A percentile compares a stretch with the other conserved stretches of the same genome.
Evolutionary conservation across 1,140 invertebrate genomes (phyloP).

Genomic region (Listronotus oregonensis): DNA sequence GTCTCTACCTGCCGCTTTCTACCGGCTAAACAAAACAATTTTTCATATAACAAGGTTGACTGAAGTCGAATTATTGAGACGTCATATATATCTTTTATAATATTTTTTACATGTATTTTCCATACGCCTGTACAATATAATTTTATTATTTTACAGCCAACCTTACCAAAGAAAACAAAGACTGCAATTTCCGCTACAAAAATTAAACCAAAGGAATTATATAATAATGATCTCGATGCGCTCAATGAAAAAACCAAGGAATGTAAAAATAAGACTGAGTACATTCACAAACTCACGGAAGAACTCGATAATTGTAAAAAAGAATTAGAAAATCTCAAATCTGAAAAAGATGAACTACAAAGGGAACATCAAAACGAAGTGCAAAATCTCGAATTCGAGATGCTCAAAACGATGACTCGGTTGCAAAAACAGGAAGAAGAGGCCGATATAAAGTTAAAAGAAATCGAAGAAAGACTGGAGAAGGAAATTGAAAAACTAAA

Average conservation of each 20-base stretch:
- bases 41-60: no score
- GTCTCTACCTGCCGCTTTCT: no score
- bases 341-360: constrained; percentile 49
- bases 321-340: constrained; percentile 54
- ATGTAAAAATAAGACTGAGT: constrained; percentile 53
- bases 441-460: constrained; percentile 25
- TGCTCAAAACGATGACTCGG: constrained; percentile 44
- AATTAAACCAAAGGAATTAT: constrained; percentile 37
- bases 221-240: constrained; percentile 43
- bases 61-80: no score
- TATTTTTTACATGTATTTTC: no score
- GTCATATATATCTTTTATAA: no score
- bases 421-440: constrained; percentile 42
- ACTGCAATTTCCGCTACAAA: constrained; percentile 33
- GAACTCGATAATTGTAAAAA: constrained; percentile 51
- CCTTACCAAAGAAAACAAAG: constrained; percentile 46
- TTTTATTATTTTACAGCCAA: constrained; percentile 46
- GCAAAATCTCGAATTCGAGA: constrained; percentile 46
- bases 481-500: constrained; percentile 51
- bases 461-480: constrained; percentile 33
- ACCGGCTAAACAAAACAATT: no score
- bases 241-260: constrained; percentile 53
- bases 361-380: constrained; percentile 43
- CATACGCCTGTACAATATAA: no score
- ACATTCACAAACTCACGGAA: constrained; percentile 50